Evolutionary conservation across 2,113 vertebrate genomes (phyloP).

Genomic region (Vulpes ferrilata): DNA sequence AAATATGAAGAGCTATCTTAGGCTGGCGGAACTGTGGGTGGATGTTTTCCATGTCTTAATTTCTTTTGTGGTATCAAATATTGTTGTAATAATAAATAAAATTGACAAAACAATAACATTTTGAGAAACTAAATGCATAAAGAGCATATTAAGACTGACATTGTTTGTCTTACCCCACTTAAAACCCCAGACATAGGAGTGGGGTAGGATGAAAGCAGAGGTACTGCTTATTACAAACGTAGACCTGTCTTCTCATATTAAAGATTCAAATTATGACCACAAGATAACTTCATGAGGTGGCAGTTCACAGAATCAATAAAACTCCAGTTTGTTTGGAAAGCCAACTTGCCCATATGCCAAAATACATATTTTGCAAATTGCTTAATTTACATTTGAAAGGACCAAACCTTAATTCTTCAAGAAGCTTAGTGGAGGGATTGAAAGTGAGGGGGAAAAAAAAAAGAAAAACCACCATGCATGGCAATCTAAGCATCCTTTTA

Average conservation of each 20-base stretch:
- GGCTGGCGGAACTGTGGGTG: background rate
- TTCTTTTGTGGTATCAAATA: slow-evolving; percentile 54
- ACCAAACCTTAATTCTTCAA: slow-evolving; percentile 85
- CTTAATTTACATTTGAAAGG: slow-evolving; percentile 91
- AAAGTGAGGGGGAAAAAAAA: background rate
- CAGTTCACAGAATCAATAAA: slow-evolving; percentile 85
- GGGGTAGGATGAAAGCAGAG: slow-evolving; percentile 59
- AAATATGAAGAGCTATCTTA: background rate
- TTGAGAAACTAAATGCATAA: slow-evolving; percentile 47
- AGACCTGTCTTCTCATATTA: slow-evolving; percentile 82
- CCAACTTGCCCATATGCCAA: slow-evolving; percentile 86
- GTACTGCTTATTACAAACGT: slow-evolving; percentile 67
- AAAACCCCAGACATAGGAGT: background rate
- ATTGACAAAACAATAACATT: slow-evolving; percentile 64
- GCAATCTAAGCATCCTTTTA: slow-evolving; percentile 67
- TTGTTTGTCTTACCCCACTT: background rate
- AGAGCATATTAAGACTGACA: slow-evolving; percentile 67
- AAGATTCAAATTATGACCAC: slow-evolving; percentile 83
- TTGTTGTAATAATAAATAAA: slow-evolving; percentile 69
- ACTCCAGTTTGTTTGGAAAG: slow-evolving; percentile 86
- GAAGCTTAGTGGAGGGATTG: slow-evolving; percentile 80
- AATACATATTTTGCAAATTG: slow-evolving; percentile 90
- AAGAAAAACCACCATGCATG: background rate
- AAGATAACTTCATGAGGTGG: slow-evolving; percentile 80
- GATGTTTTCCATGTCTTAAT: slow-evolving; percentile 15